Base-by-base conservation (phyloP, 2,888 invertebrate species). In the Volucella inanis region DNA sequence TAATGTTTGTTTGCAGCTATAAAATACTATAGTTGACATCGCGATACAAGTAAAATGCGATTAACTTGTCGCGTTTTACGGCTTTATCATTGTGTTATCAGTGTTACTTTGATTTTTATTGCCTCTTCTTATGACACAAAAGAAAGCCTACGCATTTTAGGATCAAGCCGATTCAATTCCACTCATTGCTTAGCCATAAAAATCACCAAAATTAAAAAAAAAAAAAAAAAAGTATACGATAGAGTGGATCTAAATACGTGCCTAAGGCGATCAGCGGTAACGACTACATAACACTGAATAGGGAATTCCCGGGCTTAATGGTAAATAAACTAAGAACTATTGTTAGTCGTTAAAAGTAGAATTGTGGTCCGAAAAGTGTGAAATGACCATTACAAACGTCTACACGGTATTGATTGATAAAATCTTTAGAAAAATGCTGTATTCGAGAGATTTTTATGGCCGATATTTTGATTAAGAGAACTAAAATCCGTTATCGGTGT, bases 21-120 rank as follows among this genome's bases (percentile, higher is more conserved):
- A 76, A 76, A 76, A 67, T 68, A 76, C 68, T 76, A 31, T 31
- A 61, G 68, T 76, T 59, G 76, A 45, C 52, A 68, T 61, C 76
- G 67, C 59, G 76, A 76, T 68, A 76, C 76, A 68, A 76, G 67
- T 76, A 61, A 76, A 76, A 76, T 76, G 76, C 76, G 76, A 76
- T 76, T 76, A 76, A 76, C 76, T 76, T 61, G 68, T 76, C 61
- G 68, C 43, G 15, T 76, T 76, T 76, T 76, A 76, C 76, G 15
- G 52, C 61, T 54, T 68, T 76, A 68, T 76, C 67, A 68, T 31
- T 31, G 61, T 18, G 38, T 47, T 68, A 76, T 76, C 67, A 68
- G 75, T 65, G 64, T 75, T 54, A 65, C 50, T 50, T 75, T 75
- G 57, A 49, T 22, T 75, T 75, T 75, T 75, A 75, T 65, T 65